Base-by-base conservation (phyloP, 2,113 vertebrate genomes). In the Actenoides hombroni region DNA sequence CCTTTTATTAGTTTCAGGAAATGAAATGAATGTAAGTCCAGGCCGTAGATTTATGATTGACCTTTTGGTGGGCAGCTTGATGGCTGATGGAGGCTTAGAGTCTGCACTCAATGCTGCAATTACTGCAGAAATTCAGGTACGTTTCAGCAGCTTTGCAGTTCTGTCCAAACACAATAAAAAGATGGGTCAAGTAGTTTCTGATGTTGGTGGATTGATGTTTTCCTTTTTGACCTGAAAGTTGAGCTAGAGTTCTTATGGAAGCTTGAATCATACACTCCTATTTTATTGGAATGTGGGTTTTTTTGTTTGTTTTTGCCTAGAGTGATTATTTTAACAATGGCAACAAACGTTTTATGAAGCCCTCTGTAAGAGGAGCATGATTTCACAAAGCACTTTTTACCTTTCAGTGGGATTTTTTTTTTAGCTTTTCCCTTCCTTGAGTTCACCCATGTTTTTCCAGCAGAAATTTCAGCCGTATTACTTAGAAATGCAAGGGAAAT, bases 11-110 rank as follows among this genome's bases (percentile, higher is more conserved):
- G 99, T 99, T 95, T 99, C 99, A 95, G 99, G 99, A 81, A 99
- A 99, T 82, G 99, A 99, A 94, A 99, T 99, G 98, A 98, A 97
- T 21, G 97, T 99, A 84, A 99, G 99, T 90, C 99, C 99, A 1
- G 99, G 99, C 4, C 98, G 99, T 26, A 98, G 99, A 29, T 99
- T 99, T 96, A 99, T 99, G 99, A 99, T 99, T 64, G 99, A 99
- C 95, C 98, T 99, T 29, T 95, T 99, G 96, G 99, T 99, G 95
- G 99, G 99, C 98, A 99, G 99, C 97, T 95, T 99, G 92, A 99
- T 99, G 99, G 99, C 99, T 26, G 99, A 99, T 44, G 99, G 99
- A 71, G 99, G 99, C 16, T 95, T 99, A 61, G 99, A 99, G 86
- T 99, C 99, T 26, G 99, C 99, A 2, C 97, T 99, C 51, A 99